Evolutionary conservation across 2,888 invertebrate species (phyloP), one percentile per base, ranked within the genome.

Genomic region (Zhengitettix transpicula): DNA sequence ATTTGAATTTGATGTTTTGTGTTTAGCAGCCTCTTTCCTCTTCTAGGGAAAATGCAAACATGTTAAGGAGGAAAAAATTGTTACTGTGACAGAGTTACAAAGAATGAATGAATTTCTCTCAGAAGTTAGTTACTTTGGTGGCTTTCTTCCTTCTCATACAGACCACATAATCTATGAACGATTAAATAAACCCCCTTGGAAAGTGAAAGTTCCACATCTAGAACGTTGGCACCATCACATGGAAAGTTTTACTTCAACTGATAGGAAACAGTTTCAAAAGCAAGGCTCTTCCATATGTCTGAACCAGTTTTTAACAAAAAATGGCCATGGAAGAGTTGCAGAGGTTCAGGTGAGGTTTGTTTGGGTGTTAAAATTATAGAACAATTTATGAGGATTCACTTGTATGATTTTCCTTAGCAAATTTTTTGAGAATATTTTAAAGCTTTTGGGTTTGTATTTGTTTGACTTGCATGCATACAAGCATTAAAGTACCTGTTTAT

Each of bases 221-320:
- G 74, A 72, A 68, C 76, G 82, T 71, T 83, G 83, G 83, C 78
- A 76, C 71, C 70, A 74, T 71, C 81, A 82, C 72, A 78, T 83
- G 72, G 71, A 74, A 72, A 82, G 80, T 73, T 83, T 78, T 72
- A 75, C 73, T 69, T 71, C 71, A 64, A 69, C 70, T 62, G 81
- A 82, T 69, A 73, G 74, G 68, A 69, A 68, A 63, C 67, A 70
- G 64, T 79, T 81, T 67, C 72, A 2, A 2, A 28, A 5, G 28
- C 28, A 28, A 28, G 28, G 28, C 28, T 28, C 28, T 28, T 7
- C 28, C 28, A 28, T 28, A 2, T 28, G 28, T 28, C 28, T 28
- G 28, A 28, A 28, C 2, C 28, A 28, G 28, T 28, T 28, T 28
- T 28, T 28, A 2, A 5, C 28, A 5, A 28, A 28, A 28, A 28